Evolutionary conservation across 2,113 vertebrate species (phyloP).

Genomic region (Lichenostomus cassidix): DNA sequence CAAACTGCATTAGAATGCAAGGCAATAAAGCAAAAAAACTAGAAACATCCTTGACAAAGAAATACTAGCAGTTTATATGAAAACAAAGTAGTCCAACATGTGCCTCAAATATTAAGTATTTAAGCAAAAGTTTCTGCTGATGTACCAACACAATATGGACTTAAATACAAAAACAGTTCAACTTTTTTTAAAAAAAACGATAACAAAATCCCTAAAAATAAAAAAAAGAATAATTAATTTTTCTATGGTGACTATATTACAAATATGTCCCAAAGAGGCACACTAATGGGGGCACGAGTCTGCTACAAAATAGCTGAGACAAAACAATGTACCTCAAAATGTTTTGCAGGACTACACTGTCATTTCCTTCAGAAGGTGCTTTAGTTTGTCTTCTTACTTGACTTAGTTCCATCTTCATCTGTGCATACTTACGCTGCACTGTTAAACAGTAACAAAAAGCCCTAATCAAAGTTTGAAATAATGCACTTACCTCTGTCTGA

Average conservation of each 20-base stretch:
- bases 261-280: conserved; percentile 81
- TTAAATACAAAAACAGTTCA: conserved; percentile 82
- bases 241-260: conserved; percentile 78
- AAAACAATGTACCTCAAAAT: conserved; percentile 98
- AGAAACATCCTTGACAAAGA: conserved; percentile 87
- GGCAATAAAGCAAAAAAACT: conserved; percentile 89
- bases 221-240: conserved; percentile 76
- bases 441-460: conserved; percentile 96
- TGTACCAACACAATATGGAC: conserved; percentile 83
- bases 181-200: conserved; percentile 75
- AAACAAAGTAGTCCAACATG: conserved; percentile 84
- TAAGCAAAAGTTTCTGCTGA: conserved; percentile 79
- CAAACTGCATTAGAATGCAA: conserved; percentile 98
- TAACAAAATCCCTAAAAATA: conserved; percentile 81
- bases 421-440: conserved; percentile 99
- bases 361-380: conserved; percentile 96
- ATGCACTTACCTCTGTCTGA: conserved; percentile 99
- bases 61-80: conserved; percentile 83
- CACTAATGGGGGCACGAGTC: conserved; percentile 79
- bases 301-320: conserved; percentile 90
- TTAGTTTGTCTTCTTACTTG: conserved; percentile 95
- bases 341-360: conserved; percentile 99
- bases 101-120: conserved; percentile 82
- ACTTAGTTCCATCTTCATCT: conserved; percentile 97
- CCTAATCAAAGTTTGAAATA: conserved; percentile 88